Conservation (phyloP, 2,888 invertebrate species). For the Timema podura region DNA sequence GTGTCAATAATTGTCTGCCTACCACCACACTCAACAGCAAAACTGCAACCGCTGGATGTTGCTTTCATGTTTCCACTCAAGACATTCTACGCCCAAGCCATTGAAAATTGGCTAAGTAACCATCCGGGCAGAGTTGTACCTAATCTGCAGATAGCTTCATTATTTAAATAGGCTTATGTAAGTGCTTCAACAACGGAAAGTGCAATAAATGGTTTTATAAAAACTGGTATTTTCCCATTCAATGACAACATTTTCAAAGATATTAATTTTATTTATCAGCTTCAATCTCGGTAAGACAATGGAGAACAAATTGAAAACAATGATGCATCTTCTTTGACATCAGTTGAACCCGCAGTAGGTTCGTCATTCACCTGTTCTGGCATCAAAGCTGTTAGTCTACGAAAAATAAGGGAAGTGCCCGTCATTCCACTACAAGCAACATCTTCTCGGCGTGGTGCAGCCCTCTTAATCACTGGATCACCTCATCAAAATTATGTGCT, state of each 20-base stretch:
- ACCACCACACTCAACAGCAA: conserved; percentile 29
- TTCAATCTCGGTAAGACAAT: too few species aligned
- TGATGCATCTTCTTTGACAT: too few species aligned
- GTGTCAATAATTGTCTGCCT: conserved; percentile 25
- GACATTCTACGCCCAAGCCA: conserved; percentile 19
- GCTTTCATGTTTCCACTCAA: conserved; percentile 31
- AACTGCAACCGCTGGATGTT: conserved; percentile 31
- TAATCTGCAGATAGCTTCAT: conserved; percentile 4
- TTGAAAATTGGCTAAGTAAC: conserved; percentile 11
- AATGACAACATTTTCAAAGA: conserved; percentile 1
- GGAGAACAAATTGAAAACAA: too few species aligned
- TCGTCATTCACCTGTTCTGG: too few species aligned
- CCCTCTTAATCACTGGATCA: too few species aligned
- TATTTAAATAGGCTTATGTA: conserved; percentile 1
- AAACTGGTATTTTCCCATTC: conserved; percentile 17
- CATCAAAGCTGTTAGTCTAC: too few species aligned
- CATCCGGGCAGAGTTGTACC: conserved; percentile 5
- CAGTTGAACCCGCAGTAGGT: too few species aligned
- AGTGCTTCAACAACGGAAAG: conserved; percentile 9
- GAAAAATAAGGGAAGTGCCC: too few species aligned
- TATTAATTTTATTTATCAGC: background rate
- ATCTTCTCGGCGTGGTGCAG: too few species aligned
- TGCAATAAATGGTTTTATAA: conserved; percentile 11
- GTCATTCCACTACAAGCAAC: too few species aligned
- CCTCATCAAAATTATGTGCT: too few species aligned